Evolutionary conservation across 37 sponge, comb jelly and placozoan species (phyloP), one percentile per base, ranked within the genome.

Genomic region (Cliona cf. orientalis): DNA sequence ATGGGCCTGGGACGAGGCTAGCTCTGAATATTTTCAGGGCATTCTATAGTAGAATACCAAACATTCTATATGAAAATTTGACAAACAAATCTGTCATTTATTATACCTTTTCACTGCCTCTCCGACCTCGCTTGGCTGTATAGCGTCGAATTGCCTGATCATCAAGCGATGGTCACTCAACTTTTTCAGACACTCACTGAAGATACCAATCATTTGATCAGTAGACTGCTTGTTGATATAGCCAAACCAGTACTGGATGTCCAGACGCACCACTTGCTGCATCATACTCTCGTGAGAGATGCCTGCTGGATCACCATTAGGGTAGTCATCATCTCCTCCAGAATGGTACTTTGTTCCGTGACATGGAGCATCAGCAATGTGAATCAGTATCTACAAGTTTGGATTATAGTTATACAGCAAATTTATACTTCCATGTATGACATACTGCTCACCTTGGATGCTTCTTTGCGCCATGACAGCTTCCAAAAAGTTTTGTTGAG

Each of bases 231-330:
- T 78, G 33, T 87, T 61, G 81, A 92, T 84, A 77, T 88, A 88
- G 11, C 89, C 93, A 79, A 92, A 92, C 89, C 88, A 92, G 49
- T 92, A 92, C 56, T 92, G 82, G 0, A 92, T 73, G 31, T 92
- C 70, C 38, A 70, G 71, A 3, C 31, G 19, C 21, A 55, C 75
- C 14, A 87, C 80, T 31, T 84, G 22, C 58, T 38, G 19, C 93
- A 92, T 92, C 88, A 92, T 92, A 17, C 19, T 36, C 37, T 87
- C 81, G 63, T 92, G 93, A 39, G 84, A 69, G n/a, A 84, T 87
- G 2, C 93, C 89, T 41, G 80, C 85, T 44, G 85, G 84, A 42
- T 92, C 93, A 64, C 93, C 93, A 76, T 23, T 41, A 7, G 93
- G 89, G 43, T 92, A 84, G 40, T 33, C 66, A 71, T 91, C 92